Percentiles rank a stretch among this genome's conserved stretches.
These are phyloP conservation scores for Poeciliopsis occidentalis DNA, from an alignment of 2,113 vertebrate genomes.

Conservation along the genomic window DNA sequence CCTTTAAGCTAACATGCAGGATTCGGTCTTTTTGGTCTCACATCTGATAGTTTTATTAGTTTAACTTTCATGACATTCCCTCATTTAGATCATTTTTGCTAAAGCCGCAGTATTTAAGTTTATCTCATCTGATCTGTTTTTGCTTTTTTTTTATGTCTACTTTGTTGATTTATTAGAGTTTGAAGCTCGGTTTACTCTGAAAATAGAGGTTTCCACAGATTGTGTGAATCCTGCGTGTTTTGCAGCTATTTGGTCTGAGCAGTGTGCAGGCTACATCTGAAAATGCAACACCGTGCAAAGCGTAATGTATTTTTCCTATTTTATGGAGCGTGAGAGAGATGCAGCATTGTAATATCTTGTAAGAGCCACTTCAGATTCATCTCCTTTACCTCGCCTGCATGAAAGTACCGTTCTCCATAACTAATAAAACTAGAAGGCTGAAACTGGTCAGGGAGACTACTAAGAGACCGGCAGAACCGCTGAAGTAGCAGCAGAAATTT, in stretches of 20 bases:
- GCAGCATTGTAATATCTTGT: neutral
- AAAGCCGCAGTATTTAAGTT: neutral
- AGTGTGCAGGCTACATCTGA: neutral
- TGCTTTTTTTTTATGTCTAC: neutral
- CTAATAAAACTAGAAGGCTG: neutral
- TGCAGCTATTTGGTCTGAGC: no score
- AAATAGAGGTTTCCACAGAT: neutral
- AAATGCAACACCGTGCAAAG: neutral
- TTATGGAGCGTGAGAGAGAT: neutral
- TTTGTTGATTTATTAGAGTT: neutral
- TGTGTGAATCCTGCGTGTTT: no score
- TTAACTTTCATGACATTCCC: neutral
- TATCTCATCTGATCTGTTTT: neutral
- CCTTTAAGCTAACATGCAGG: neutral
- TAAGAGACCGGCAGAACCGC: neutral
- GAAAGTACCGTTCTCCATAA: neutral
- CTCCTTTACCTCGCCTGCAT: neutral
- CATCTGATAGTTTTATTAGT: neutral
- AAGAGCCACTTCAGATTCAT: neutral
- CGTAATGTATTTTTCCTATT: no score
- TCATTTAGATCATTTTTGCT: neutral
- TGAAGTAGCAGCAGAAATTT: neutral
- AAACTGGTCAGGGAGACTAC: neutral
- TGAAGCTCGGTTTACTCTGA: neutral
- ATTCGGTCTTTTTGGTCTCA: neutral